Percentiles rank a stretch among this genome's conserved stretches.
These are phyloP conservation scores for Adelognathus sp. DNA, from an alignment of 2,888 invertebrate genomes.

Conservation along the genomic window DNA sequence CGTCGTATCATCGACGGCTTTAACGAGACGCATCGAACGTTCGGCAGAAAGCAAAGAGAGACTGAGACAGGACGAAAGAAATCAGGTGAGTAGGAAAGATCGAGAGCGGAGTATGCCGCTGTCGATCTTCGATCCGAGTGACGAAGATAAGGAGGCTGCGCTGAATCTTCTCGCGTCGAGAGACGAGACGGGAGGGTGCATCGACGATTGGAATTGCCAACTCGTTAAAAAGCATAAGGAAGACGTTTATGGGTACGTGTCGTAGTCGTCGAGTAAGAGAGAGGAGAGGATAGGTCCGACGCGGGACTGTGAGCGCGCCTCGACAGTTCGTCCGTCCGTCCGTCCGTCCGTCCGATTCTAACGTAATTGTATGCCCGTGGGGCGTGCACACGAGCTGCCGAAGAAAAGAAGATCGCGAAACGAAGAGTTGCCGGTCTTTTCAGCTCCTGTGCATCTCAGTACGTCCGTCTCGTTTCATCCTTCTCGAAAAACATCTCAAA, in stretches of 20 bases:
- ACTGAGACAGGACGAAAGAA: conserved; percentile 3
- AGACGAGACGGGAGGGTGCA: conserved; percentile 45
- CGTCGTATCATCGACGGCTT: conserved; percentile 54
- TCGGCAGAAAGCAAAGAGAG: conserved; percentile 7
- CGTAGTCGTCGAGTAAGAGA: conserved; percentile 46
- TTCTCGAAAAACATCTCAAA: too few species aligned
- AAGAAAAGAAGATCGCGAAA: conserved; percentile 50
- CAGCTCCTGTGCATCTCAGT: too few species aligned
- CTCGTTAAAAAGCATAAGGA: conserved; percentile 66
- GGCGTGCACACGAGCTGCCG: conserved; percentile 46
- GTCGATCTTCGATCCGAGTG: conserved; percentile 62
- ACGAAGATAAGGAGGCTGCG: conserved; percentile 61
- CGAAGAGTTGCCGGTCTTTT: conserved; percentile 18
- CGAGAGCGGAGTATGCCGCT: conserved; percentile 56
- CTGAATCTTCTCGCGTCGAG: conserved; percentile 45
- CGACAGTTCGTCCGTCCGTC: conserved; percentile 41
- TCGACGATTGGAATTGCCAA: conserved; percentile 60
- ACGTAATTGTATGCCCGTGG: conserved; percentile 68
- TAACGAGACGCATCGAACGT: conserved; percentile 14
- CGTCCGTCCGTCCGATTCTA: conserved; percentile 64
- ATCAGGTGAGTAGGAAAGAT: conserved; percentile 31
- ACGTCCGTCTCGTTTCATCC: background rate
- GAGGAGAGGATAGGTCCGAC: conserved; percentile 10
- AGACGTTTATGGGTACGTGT: conserved; percentile 68
- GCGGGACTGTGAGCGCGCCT: conserved; percentile 18